Percentiles rank a stretch among this genome's conserved stretches.
Evolutionary conservation across 2,888 invertebrate species (phyloP).

Genomic region (Tromatobia lineatoria): DNA sequence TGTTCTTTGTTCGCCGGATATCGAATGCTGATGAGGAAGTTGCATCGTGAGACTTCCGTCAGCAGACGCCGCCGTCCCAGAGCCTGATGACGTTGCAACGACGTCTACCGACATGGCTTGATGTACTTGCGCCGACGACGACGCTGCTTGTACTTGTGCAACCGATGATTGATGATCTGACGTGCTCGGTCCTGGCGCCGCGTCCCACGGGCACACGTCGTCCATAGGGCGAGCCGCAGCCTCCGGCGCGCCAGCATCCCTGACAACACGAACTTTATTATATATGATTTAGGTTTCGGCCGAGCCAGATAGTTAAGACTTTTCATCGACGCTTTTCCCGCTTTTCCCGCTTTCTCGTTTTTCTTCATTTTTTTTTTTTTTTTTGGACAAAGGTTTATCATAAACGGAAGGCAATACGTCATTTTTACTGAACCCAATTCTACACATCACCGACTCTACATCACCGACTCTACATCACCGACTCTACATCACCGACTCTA

Average conservation of each 20-base stretch:
- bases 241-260: slow-evolving; percentile 83
- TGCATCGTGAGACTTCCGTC: slow-evolving; percentile 47
- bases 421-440: too few relatives aligned
- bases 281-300: slow-evolving; percentile 78
- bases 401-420: too few relatives aligned
- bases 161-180: slow-evolving; percentile 70
- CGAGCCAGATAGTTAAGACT: slow-evolving; percentile 42
- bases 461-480: too few relatives aligned
- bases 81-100: slow-evolving; percentile 75
- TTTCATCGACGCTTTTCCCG: background rate
- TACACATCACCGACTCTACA: too few relatives aligned
- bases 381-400: too few relatives aligned
- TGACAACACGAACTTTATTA: slow-evolving; percentile 84
- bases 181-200: slow-evolving; percentile 79
- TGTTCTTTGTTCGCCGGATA: slow-evolving; percentile 73
- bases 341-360: slow-evolving; percentile 66
- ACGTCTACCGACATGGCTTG: slow-evolving; percentile 69
- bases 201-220: slow-evolving; percentile 88
- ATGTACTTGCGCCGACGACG: slow-evolving; percentile 40
- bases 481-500: too few relatives aligned
- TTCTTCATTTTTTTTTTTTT: too few relatives aligned
- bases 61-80: slow-evolving; percentile 69
- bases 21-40: slow-evolving; percentile 67
- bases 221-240: slow-evolving; percentile 84
- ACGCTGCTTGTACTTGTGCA: slow-evolving; percentile 35